Base-by-base conservation (phyloP, 1,140 invertebrate genomes). In the Macrocentrus cingulum region DNA sequence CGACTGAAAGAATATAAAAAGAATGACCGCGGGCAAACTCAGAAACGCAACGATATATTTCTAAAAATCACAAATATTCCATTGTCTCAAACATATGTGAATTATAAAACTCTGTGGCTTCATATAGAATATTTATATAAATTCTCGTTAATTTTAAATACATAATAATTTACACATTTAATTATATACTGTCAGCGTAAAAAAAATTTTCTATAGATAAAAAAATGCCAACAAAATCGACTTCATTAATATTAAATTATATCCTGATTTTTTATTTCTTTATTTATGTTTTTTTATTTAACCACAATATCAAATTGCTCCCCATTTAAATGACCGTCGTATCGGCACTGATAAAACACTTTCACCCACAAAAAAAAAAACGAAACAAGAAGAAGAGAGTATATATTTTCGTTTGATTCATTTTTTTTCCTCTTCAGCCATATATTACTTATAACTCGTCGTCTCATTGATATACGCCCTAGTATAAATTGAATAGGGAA, bases 291-390 rank as follows among this genome's bases (percentile, higher is more conserved):
- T 39, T 39, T 39, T 15, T 39, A 13, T 39, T 11, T 39, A n/a
- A n/a, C n/a, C n/a, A n/a, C 7, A n/a, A 15, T 39, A 39, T 39
- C 11, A 39, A 39, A n/a, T n/a, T n/a, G n/a, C 15, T 39, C 8
- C 36, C 15, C 13, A 13, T n/a, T n/a, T 18, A 44, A 44, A 44
- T 44, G 4, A 48, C 29, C 29, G 4, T 25, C 9, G 3, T 49
- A 49, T 49, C 16, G 46, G 49, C 25, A 46, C 20, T 41, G 45
- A 39, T 57, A 15, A 57, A 48, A 49, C 44, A 57, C 55, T 57
- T 57, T 57, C 55, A 50, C 55, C 41, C 18, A 16, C 18, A 49
- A 19, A 18, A 44, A 13, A 44, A 11, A 6, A 44, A 44, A 18
- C 16, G 22, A 44, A 6, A 19, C 11, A 44, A 16, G 42, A 44